Evolutionary conservation across 1,140 invertebrate species (phyloP), one percentile per base, ranked within the genome.

Genomic region (Drosophila leontia): DNA sequence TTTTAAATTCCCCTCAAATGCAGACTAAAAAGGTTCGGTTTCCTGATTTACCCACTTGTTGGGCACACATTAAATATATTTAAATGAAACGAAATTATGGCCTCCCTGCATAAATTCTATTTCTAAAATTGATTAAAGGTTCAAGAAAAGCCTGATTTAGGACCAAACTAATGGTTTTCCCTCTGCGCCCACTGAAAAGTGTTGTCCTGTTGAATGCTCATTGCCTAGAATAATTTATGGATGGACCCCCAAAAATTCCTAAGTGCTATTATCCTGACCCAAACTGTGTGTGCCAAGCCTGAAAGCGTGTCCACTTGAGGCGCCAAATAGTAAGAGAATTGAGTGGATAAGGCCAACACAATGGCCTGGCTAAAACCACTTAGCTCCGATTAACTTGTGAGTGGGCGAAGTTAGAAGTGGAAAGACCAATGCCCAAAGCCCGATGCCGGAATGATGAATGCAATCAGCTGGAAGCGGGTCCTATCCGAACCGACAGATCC

Each of bases 331-430:
- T 39, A n/a, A 19, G 19, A 32, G 72, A 32, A 48, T 48, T 70
- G 68, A 72, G 67, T 81, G 82, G 68, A 78, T 74, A 60, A 56
- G 67, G 68, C 69, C 68, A 88, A 87, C 74, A 85, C 77, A 88
- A 87, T 83, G 70, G 83, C 59, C 72, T 65, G 51, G 63, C 67
- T 65, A 56, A 84, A 90, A 85, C 67, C 78, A 90, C 85, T 90
- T 91, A 90, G 75, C 75, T 82, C 57, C 78, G 85, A 90, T 90
- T 90, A 90, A 90, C 85, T 86, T 60, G 60, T 80, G 75, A 71
- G 57, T 64, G 67, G 41, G 41, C 42, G 68, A 29, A 29, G 26
- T 29, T 29, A 29, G 5, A 29, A 48, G 55, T 57, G 53, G 59
- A 51, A 34, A 12, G 48, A 5, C 50, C 48, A 5, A 19, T 35